Percentiles rank a stretch among this genome's conserved stretches.
These are phyloP conservation scores for Otus scops DNA, from an alignment of 2,797 vertebrate species.

Conservation along the genomic window DNA sequence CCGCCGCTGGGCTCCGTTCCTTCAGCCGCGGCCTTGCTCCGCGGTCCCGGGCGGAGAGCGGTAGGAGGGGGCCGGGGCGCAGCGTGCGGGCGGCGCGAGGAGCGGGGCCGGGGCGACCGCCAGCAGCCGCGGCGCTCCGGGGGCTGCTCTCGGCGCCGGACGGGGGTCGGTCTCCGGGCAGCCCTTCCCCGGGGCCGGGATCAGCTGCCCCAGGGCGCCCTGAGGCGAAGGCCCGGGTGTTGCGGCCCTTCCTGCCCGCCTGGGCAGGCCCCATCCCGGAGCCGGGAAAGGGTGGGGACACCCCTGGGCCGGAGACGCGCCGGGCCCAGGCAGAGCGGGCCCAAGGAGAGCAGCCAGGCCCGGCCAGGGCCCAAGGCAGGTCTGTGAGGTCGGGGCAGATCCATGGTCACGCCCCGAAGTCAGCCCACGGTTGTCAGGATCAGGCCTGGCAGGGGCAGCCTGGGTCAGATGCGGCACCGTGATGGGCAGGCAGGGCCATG, in stretches of 20 bases:
- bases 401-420: neutral
- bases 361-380: neutral
- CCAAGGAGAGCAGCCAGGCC: no score
- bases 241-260: neutral
- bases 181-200: neutral
- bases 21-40: neutral
- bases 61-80: neutral
- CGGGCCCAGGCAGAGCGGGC: neutral
- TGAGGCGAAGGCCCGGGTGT: neutral
- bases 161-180: neutral
- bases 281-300: no score
- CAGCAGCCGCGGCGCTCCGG: neutral
- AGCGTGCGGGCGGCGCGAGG: neutral
- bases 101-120: neutral
- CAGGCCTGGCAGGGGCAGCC: neutral
- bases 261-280: no score
- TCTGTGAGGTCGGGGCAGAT: neutral
- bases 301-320: neutral
- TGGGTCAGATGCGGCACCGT: fast-evolving
- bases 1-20: neutral
- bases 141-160: neutral
- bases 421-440: neutral
- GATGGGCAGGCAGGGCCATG: neutral
- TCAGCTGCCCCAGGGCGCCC: neutral
- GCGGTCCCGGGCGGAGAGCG: neutral